A percentile compares a stretch with the other conserved stretches of the same genome.
Evolutionary conservation across 2,113 vertebrate genomes (phyloP).

Genomic region (Poeciliopsis retropinna): DNA sequence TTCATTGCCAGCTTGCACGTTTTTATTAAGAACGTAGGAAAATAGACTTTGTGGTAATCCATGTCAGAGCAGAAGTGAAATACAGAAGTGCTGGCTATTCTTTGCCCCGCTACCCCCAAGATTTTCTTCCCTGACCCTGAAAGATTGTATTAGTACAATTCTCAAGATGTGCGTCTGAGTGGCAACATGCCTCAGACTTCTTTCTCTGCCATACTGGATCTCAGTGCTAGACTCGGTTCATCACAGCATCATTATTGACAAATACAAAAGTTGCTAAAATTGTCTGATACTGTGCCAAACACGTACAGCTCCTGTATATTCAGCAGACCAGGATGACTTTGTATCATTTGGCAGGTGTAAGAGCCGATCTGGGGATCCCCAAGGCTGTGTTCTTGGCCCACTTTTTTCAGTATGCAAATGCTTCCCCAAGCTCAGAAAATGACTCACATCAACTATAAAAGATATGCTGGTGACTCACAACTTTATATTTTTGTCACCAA

Average conservation of each 20-base stretch:
- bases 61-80: neutral
- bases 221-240: too few relatives aligned
- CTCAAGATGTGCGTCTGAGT: neutral
- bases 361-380: too few relatives aligned
- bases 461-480: too few relatives aligned
- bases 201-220: too few relatives aligned
- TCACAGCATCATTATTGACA: too few relatives aligned
- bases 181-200: too few relatives aligned
- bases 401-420: neutral
- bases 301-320: neutral
- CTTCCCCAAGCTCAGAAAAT: neutral
- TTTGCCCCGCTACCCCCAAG: too few relatives aligned
- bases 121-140: too few relatives aligned
- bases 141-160: neutral
- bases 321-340: neutral
- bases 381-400: neutral
- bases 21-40: neutral
- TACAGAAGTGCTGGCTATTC: neutral
- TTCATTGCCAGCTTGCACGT: slow-evolving; percentile 1
- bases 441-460: neutral
- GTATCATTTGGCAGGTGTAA: neutral
- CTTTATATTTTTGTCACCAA: neutral
- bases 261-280: too few relatives aligned
- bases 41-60: neutral
- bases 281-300: too few relatives aligned